Evolutionary conservation across 1,140 invertebrate genomes (phyloP), one percentile per base, ranked within the genome.

Genomic region (Campoletis sonorensis): DNA sequence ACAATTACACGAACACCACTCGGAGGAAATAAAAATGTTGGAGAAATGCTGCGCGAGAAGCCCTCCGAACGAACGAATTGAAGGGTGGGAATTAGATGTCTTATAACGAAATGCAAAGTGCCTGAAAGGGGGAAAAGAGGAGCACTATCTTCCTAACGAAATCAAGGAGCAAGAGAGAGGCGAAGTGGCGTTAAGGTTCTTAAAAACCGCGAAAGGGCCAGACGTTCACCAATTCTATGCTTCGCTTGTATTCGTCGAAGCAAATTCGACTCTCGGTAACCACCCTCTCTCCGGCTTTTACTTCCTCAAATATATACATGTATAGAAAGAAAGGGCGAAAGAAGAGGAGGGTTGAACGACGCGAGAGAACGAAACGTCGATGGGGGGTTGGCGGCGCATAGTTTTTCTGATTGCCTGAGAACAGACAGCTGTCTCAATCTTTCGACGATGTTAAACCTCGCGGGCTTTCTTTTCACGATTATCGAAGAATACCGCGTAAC

Each of bases 171-270:
- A n/a, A 49, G 45, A 72, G 33, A 67, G 64, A 49, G 49, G 16
- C 15, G 49, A 64, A 79, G 83, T 85, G 86, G 87, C 85, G 88
- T 89, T 91, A 90, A 90, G 89, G 87, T 89, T 89, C 90, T 91
- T 90, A 90, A 90, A 91, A 91, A 90, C 89, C 90, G 86, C 89
- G 84, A 64, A 89, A 87, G 86, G 87, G 87, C 88, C 84, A 85
- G 88, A 88, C 86, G 73, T 40, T 64, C 54, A 18, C n/a, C 45
- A n/a, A 64, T 26, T 61, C 27, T 33, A 33, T 87, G 84, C 85
- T 84, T 79, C 85, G 70, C 80, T 86, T 76, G 75, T 82, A 72
- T 61, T 51, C 75, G 79, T 64, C 37, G 37, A 82, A 79, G 81
- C 83, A 83, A 83, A 37, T 23, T 27, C 72, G 68, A 54, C 72